These are phyloP conservation scores for Lonchura striata DNA, from an alignment of 2,113 vertebrate genomes.

Conservation along the genomic window DNA sequence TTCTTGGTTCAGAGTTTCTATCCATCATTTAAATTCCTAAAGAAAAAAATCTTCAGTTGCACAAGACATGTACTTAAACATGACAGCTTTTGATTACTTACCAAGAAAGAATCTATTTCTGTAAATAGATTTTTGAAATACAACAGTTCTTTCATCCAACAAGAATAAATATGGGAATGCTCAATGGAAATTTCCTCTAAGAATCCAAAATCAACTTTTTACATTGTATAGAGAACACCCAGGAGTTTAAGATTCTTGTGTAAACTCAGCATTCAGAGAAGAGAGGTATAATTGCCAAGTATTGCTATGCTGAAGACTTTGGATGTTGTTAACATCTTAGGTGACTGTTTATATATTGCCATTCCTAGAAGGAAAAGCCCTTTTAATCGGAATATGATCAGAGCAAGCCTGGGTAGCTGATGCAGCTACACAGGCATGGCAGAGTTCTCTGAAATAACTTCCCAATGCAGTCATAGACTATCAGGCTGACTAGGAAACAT, in stretches of 20 bases:
- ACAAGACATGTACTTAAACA: not conserved
- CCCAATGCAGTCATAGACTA: not conserved
- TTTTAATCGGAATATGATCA: not conserved
- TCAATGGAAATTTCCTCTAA: slow-evolving; percentile 62
- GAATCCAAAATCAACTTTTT: slow-evolving; percentile 67
- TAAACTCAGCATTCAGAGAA: slow-evolving; percentile 37
- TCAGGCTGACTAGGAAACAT: not conserved
- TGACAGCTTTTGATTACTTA: slow-evolving; percentile 28
- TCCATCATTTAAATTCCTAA: not conserved
- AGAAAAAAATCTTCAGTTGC: not conserved
- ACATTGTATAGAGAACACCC: slow-evolving; percentile 32
- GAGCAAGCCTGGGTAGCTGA: not conserved
- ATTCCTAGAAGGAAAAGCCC: slow-evolving; percentile 45
- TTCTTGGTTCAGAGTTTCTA: slow-evolving; percentile 38
- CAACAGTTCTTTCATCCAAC: slow-evolving; percentile 37
- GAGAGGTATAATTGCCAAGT: slow-evolving; percentile 15
- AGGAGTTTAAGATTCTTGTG: slow-evolving; percentile 58
- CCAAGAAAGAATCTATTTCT: slow-evolving; percentile 37
- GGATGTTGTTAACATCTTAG: not conserved
- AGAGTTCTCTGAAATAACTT: not conserved
- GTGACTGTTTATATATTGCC: slow-evolving; percentile 14
- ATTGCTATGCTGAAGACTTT: slow-evolving; percentile 13
- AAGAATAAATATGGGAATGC: slow-evolving; percentile 58
- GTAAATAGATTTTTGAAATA: slow-evolving; percentile 4
- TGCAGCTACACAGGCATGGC: not conserved